A percentile compares a stretch with the other conserved stretches of the same genome.
phyloP scores from a whole-genome alignment of 2,113 vertebrate genomes.

The Oxyura jamaicensis region DNA sequence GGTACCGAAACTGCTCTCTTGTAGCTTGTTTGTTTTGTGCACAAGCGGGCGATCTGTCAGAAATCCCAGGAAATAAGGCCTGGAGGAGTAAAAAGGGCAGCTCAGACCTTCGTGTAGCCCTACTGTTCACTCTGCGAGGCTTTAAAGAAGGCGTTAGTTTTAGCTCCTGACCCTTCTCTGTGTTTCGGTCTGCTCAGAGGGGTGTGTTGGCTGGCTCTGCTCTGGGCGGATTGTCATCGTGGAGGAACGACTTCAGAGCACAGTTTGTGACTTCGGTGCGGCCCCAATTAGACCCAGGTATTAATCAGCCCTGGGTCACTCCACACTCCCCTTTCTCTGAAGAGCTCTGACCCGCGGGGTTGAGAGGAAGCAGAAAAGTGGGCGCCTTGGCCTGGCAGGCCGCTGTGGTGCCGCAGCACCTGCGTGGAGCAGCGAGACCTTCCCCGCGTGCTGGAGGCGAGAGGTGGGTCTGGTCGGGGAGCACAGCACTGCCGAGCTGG shows the following conservation, averaged over 20 bases:
- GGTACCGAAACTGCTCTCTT: not conserved
- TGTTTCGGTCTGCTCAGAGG: not conserved
- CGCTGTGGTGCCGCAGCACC: not conserved
- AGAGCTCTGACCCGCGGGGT: not conserved
- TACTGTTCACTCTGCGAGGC: accelerated
- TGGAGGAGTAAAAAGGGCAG: not conserved
- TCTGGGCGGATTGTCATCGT: not conserved
- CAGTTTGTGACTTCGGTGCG: not conserved
- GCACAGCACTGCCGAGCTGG: not conserved
- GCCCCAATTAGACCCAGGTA: not conserved
- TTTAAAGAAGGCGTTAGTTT: not conserved
- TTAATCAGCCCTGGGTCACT: not conserved
- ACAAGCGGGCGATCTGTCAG: not conserved
- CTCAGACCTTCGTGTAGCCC: not conserved
- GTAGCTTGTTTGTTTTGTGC: not conserved
- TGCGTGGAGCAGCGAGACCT: accelerated
- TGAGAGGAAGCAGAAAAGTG: not conserved
- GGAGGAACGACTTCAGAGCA: not conserved
- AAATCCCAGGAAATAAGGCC: not conserved
- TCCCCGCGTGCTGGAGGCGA: not conserved
- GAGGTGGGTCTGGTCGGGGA: not conserved
- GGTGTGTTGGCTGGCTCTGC: not conserved
- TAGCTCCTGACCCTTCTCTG: not conserved
- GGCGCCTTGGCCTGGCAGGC: not conserved
- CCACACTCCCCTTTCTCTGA: not conserved